Percentiles rank a stretch among this genome's conserved stretches.
These are phyloP conservation scores for Peromyscus aztecus DNA, from an alignment of 2,797 vertebrate genomes.

Conservation along the genomic window DNA sequence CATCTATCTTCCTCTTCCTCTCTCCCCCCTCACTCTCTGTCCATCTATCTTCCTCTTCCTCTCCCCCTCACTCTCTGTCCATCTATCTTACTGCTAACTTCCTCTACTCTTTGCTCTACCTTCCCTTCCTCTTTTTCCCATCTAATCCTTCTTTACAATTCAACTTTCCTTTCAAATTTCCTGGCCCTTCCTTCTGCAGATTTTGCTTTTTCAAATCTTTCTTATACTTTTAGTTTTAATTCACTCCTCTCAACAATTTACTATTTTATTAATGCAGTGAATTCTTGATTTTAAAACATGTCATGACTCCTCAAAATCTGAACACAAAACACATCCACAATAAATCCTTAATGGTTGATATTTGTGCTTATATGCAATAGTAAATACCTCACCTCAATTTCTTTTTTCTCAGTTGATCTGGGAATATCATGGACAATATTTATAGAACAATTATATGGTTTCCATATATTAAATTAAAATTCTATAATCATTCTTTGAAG, in stretches of 20 bases:
- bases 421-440: not conserved
- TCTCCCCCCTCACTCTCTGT: not conserved
- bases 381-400: not conserved
- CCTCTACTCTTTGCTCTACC: not conserved
- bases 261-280: constrained; percentile 39
- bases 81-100: not conserved
- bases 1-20: no score
- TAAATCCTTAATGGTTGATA: constrained; percentile 10
- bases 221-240: not conserved
- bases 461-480: not conserved
- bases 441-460: not conserved
- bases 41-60: not conserved
- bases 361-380: constrained; percentile 8
- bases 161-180: not conserved
- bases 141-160: constrained; percentile 25
- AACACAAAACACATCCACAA: not conserved
- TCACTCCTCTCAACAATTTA: not conserved
- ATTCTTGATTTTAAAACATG: not conserved
- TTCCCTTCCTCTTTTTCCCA: not conserved
- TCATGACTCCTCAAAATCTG: not conserved
- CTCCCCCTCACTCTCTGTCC: no score
- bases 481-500: not conserved
- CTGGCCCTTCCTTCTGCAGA: not conserved
- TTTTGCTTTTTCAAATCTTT: not conserved
- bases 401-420: constrained; percentile 18